Evolutionary conservation across 2,113 vertebrate genomes (phyloP).

Genomic region (Lanius ludovicianus): DNA sequence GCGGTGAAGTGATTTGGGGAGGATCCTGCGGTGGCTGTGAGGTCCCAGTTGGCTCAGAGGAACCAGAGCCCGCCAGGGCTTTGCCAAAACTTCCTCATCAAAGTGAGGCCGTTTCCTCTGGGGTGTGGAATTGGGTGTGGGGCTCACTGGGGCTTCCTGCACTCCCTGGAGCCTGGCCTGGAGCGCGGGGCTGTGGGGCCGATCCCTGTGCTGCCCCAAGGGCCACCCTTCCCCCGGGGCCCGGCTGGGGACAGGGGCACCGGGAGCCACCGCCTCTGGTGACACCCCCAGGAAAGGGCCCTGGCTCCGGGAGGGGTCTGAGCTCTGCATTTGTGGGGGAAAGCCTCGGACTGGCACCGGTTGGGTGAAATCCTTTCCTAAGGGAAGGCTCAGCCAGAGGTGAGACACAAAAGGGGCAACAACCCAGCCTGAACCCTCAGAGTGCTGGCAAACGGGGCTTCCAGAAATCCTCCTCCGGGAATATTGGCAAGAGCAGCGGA

Average conservation of each 20-base stretch:
- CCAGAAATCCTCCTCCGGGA: background rate
- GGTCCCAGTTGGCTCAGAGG: background rate
- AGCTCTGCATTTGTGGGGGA: background rate
- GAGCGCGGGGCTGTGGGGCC: background rate
- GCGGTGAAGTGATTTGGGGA: rapidly evolving
- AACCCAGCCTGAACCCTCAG: background rate
- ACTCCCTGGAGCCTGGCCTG: background rate
- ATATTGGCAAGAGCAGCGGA: background rate
- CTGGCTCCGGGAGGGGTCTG: background rate
- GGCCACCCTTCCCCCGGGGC: rapidly evolving
- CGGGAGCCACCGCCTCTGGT: background rate
- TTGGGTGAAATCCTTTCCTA: background rate
- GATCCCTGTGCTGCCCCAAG: background rate
- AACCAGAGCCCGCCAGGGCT: background rate
- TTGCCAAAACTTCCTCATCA: background rate
- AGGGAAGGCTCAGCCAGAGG: background rate
- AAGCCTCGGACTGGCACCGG: background rate
- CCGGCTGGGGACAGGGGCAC: background rate
- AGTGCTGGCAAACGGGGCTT: background rate
- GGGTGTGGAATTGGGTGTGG: rapidly evolving
- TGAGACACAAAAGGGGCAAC: background rate
- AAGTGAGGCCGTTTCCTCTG: too few relatives aligned
- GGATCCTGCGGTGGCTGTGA: background rate
- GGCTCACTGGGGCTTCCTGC: background rate
- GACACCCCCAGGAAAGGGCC: background rate